These are phyloP conservation scores for Gymnodraco acuticeps DNA, from an alignment of 2,797 vertebrate genomes.

Conservation along the genomic window DNA sequence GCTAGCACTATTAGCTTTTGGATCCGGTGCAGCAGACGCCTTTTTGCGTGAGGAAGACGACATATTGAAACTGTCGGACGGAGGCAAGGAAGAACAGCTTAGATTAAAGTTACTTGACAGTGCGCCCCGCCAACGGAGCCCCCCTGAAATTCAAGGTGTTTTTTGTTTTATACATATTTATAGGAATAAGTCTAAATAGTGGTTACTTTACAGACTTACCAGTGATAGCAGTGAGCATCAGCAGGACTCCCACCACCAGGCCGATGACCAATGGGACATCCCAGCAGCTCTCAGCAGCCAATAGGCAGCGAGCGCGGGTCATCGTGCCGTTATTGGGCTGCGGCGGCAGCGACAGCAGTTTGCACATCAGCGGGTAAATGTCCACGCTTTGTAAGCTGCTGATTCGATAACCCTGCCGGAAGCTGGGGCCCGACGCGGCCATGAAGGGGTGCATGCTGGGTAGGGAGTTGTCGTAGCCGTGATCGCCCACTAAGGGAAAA, in stretches of 20 bases:
- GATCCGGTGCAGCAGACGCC: no score
- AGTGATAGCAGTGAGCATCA: constrained; percentile 85
- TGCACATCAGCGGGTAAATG: constrained; percentile 96
- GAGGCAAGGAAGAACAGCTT: no score
- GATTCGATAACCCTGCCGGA: constrained; percentile 83
- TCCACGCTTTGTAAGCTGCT: constrained; percentile 87
- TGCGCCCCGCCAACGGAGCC: no score
- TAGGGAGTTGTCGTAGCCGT: constrained; percentile 94
- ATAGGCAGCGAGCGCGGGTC: constrained; percentile 82
- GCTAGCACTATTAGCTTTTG: no score
- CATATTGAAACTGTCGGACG: no score
- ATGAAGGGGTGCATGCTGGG: constrained; percentile 97
- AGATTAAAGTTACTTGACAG: no score
- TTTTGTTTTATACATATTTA: no score
- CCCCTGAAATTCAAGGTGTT: no score
- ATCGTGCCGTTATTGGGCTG: constrained; percentile 92
- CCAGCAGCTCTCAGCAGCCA: constrained; percentile 86
- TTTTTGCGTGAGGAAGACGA: no score
- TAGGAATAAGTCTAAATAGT: no score
- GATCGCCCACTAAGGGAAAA: constrained; percentile 90
- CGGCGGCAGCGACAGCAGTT: constrained; percentile 86
- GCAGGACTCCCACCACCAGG: constrained; percentile 82
- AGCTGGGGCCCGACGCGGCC: constrained; percentile 90
- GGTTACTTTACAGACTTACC: constrained; percentile 58
- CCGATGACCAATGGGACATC: constrained; percentile 79